These are phyloP conservation scores for Leptinotarsa undecemlineata DNA, from an alignment of 1,140 invertebrate species.

Conservation along the genomic window DNA sequence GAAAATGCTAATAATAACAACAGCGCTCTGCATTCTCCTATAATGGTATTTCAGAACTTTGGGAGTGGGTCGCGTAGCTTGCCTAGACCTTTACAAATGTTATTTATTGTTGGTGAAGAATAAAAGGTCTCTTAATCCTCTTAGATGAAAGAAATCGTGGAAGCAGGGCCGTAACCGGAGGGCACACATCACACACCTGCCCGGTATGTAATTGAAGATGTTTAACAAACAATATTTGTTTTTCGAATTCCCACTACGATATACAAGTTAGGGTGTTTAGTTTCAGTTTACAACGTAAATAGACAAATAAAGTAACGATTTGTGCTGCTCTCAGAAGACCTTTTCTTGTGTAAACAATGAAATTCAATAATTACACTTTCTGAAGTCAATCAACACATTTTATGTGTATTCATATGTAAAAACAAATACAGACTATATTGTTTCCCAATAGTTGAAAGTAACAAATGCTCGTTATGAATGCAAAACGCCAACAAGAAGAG, in stretches of 20 bases:
- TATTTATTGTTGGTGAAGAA: slow-evolving; percentile 30
- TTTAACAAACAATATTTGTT: slow-evolving; percentile 23
- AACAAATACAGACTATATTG: no score
- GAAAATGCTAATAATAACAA: slow-evolving; percentile 32
- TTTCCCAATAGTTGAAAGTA: no score
- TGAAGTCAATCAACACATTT: no score
- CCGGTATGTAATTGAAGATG: slow-evolving; percentile 21
- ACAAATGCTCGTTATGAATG: no score
- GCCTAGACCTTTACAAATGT: slow-evolving; percentile 25
- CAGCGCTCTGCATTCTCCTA: slow-evolving; percentile 25
- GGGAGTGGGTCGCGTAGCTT: slow-evolving; percentile 29
- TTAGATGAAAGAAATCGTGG: slow-evolving; percentile 27
- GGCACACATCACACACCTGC: slow-evolving; percentile 12
- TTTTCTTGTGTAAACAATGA: no score
- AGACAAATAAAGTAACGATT: not conserved
- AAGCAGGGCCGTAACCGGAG: slow-evolving; percentile 14
- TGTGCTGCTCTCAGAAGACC: not conserved
- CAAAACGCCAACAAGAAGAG: no score
- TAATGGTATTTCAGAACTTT: slow-evolving; percentile 33
- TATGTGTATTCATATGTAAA: no score
- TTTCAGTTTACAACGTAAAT: slow-evolving; percentile 1
- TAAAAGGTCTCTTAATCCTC: slow-evolving; percentile 38
- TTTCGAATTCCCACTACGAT: not conserved
- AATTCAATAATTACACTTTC: no score
- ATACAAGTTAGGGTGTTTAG: not conserved